These are phyloP conservation scores for Mobula birostris DNA, from an alignment of 2,113 vertebrate species.

Conservation along the genomic window DNA sequence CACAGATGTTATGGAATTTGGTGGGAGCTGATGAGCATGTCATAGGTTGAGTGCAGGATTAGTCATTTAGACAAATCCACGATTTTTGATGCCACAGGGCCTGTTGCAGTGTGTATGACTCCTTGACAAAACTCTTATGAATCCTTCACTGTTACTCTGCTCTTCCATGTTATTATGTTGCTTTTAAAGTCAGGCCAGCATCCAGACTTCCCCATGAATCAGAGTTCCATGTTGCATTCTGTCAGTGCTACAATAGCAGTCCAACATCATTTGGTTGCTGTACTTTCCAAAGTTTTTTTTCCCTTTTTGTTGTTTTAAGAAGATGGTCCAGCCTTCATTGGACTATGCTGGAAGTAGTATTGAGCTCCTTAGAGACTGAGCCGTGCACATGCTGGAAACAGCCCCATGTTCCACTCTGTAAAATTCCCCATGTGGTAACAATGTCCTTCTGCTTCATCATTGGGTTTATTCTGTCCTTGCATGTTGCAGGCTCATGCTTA, in stretches of 20 bases:
- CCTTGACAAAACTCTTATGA: no score
- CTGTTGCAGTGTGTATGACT: no score
- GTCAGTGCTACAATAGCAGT: not conserved
- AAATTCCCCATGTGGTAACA: not conserved
- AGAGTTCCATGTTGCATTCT: not conserved
- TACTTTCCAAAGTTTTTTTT: not conserved
- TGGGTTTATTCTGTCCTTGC: not conserved
- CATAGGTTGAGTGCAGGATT: no score
- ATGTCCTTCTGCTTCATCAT: not conserved
- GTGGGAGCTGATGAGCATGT: no score
- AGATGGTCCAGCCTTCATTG: not conserved
- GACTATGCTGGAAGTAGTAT: not conserved
- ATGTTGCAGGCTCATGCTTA: constrained; percentile 61
- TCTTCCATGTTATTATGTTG: not conserved
- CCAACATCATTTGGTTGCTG: not conserved
- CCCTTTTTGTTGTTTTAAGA: not conserved
- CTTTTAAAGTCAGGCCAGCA: not conserved
- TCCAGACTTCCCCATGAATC: not conserved
- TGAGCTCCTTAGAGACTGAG: not conserved
- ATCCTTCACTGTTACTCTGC: not conserved
- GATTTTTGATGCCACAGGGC: no score
- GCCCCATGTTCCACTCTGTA: not conserved
- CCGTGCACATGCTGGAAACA: no score
- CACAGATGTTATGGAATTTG: no score
- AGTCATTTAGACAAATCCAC: no score